phyloP scores from a whole-genome alignment of 1,140 invertebrate species.

The Grapholita molesta region DNA sequence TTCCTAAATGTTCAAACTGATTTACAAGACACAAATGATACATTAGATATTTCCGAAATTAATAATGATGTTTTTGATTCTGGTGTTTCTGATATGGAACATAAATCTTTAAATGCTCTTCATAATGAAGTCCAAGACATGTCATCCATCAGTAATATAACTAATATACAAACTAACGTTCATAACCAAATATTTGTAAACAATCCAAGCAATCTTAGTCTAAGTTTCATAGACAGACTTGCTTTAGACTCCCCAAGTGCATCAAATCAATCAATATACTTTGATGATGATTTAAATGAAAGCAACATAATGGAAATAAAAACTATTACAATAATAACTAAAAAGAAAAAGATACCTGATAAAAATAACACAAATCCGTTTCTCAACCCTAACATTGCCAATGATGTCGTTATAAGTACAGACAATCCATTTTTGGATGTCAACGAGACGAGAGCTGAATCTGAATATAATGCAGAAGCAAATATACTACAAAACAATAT shows the following conservation, averaged over 20 bases:
- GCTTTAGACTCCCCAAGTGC: slow-evolving; percentile 59
- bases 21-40: neutral
- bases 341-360: slow-evolving; percentile 51
- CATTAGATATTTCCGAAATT: slow-evolving; percentile 22
- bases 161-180: slow-evolving; percentile 54
- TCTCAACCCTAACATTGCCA: slow-evolving; percentile 50
- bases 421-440: slow-evolving; percentile 56
- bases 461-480: slow-evolving; percentile 50
- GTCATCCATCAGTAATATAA: slow-evolving; percentile 45
- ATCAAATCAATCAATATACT: slow-evolving; percentile 64
- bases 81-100: slow-evolving; percentile 55
- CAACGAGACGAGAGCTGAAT: slow-evolving; percentile 37
- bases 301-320: slow-evolving; percentile 78
- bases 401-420: slow-evolving; percentile 28
- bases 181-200: slow-evolving; percentile 63
- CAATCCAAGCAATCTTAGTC: slow-evolving; percentile 58
- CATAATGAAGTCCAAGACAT: slow-evolving; percentile 35
- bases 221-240: slow-evolving; percentile 74
- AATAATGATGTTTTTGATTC: slow-evolving; percentile 46
- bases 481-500: slow-evolving; percentile 33
- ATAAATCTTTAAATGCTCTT: slow-evolving; percentile 41
- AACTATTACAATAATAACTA: slow-evolving; percentile 73
- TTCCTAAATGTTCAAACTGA: neutral
- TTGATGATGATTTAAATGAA: slow-evolving; percentile 76
- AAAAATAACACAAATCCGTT: slow-evolving; percentile 70